phyloP scores from a whole-genome alignment of 1,140 invertebrate genomes.

The Aphaenogaster rudis region DNA sequence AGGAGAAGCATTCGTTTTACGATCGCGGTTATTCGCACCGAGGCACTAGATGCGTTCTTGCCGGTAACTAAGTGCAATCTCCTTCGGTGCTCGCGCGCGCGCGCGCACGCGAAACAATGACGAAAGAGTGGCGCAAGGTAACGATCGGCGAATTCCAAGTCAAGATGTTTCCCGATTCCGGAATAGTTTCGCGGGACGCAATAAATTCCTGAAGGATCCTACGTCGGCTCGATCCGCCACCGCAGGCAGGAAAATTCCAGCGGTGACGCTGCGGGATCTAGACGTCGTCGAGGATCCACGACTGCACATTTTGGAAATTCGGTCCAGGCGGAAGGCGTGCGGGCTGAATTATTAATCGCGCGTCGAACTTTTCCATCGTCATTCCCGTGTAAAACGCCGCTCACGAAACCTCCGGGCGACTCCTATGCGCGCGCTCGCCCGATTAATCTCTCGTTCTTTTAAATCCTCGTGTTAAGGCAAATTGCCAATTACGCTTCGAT shows the following conservation, averaged over 20 bases:
- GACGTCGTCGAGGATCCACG: slow-evolving; percentile 49
- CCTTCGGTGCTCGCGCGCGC: not conserved
- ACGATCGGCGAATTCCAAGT: slow-evolving; percentile 61
- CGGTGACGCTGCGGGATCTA: slow-evolving; percentile 59
- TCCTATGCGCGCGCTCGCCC: not conserved
- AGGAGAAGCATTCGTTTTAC: not conserved
- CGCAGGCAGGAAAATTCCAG: slow-evolving; percentile 58
- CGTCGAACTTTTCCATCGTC: slow-evolving; percentile 56
- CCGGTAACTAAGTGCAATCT: slow-evolving; percentile 42
- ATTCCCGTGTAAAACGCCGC: slow-evolving; percentile 44
- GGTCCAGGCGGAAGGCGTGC: slow-evolving; percentile 8
- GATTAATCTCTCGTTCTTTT: slow-evolving; percentile 54
- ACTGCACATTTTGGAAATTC: slow-evolving; percentile 57
- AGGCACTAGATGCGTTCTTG: not conserved
- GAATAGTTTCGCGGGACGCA: slow-evolving; percentile 57
- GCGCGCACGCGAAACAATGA: slow-evolving; percentile 52
- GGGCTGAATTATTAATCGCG: slow-evolving; percentile 59
- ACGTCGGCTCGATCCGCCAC: slow-evolving; percentile 47
- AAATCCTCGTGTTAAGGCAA: slow-evolving; percentile 47
- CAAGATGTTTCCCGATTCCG: slow-evolving; percentile 63
- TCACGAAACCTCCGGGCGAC: slow-evolving; percentile 23
- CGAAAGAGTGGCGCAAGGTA: slow-evolving; percentile 55
- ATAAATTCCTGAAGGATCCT: slow-evolving; percentile 63
- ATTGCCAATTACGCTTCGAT: slow-evolving; percentile 58
- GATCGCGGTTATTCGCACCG: slow-evolving; percentile 4